Percentiles rank a stretch among this genome's conserved stretches.
These are phyloP conservation scores for Anagrus nilaparvatae DNA, from an alignment of 1,140 invertebrate genomes.

Conservation along the genomic window DNA sequence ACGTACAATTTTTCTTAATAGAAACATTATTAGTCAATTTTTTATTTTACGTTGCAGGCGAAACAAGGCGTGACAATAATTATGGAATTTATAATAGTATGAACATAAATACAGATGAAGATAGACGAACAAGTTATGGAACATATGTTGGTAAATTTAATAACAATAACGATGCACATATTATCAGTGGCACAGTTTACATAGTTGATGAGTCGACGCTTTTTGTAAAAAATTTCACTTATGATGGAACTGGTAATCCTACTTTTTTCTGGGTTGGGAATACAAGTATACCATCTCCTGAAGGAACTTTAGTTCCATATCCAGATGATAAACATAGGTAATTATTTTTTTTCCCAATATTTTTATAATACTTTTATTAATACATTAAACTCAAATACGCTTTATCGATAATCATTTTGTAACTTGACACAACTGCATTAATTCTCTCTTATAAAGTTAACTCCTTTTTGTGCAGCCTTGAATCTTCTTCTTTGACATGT, in stretches of 20 bases:
- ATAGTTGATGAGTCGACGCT: constrained; percentile 80
- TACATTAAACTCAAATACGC: too few relatives aligned
- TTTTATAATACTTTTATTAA: too few relatives aligned
- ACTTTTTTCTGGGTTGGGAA: constrained; percentile 85
- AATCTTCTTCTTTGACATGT: too few relatives aligned
- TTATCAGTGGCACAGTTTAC: constrained; percentile 67
- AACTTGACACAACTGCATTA: too few relatives aligned
- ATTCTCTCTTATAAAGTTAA: too few relatives aligned
- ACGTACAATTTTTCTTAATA: background rate
- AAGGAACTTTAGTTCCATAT: constrained; percentile 74
- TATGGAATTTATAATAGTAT: too few relatives aligned
- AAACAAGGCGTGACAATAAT: constrained; percentile 48
- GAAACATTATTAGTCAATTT: constrained; percentile 2
- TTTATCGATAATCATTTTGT: too few relatives aligned
- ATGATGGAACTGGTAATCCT: constrained; percentile 75
- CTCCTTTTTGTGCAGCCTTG: too few relatives aligned
- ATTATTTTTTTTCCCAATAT: too few relatives aligned
- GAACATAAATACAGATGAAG: too few relatives aligned
- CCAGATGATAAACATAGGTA: constrained; percentile 67
- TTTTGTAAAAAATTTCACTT: constrained; percentile 76
- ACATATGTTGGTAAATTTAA: constrained; percentile 56
- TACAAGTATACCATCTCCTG: constrained; percentile 55
- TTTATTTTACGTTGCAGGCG: constrained; percentile 31
- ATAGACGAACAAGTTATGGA: too few relatives aligned
- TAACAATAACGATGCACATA: constrained; percentile 58